Percentiles rank a stretch among this genome's conserved stretches.
These are phyloP conservation scores for Gadopsis bispinosus DNA, from an alignment of 2,797 vertebrate species.

Conservation along the genomic window DNA sequence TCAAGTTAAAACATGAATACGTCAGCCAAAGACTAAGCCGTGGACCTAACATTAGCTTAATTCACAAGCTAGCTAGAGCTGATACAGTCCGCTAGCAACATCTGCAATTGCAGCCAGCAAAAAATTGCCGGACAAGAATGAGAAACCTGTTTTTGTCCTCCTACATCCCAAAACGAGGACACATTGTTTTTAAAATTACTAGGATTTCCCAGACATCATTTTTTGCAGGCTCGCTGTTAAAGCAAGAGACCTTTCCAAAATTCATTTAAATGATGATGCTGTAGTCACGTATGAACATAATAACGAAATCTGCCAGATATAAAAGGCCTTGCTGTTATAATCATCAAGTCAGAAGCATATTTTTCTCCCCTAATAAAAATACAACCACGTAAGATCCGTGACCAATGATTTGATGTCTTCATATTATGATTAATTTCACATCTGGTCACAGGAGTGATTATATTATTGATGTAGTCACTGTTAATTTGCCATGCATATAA, in stretches of 20 bases:
- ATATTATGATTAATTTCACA: constrained; percentile 77
- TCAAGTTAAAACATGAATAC: not conserved
- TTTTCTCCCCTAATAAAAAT: constrained; percentile 55
- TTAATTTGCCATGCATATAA: constrained; percentile 72
- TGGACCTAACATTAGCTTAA: too few relatives aligned
- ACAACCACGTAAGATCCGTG: constrained; percentile 56
- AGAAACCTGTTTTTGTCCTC: not conserved
- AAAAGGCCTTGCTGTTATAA: constrained; percentile 18
- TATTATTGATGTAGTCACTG: constrained; percentile 77
- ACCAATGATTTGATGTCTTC: constrained; percentile 72
- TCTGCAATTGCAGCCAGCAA: not conserved
- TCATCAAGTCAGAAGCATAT: constrained; percentile 45
- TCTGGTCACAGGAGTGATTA: constrained; percentile 73
- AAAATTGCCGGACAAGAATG: not conserved
- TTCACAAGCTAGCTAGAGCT: not conserved
- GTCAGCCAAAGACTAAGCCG: not conserved
- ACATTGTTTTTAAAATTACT: not conserved
- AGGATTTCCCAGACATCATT: not conserved
- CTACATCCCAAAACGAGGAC: not conserved
- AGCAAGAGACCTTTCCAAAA: constrained; percentile 5
- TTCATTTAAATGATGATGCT: not conserved
- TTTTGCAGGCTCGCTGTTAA: not conserved
- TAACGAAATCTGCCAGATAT: not conserved
- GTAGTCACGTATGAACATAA: not conserved
- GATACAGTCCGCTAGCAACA: not conserved